These are phyloP conservation scores for Hedya salicella DNA, from an alignment of 2,888 invertebrate genomes.

Conservation along the genomic window DNA sequence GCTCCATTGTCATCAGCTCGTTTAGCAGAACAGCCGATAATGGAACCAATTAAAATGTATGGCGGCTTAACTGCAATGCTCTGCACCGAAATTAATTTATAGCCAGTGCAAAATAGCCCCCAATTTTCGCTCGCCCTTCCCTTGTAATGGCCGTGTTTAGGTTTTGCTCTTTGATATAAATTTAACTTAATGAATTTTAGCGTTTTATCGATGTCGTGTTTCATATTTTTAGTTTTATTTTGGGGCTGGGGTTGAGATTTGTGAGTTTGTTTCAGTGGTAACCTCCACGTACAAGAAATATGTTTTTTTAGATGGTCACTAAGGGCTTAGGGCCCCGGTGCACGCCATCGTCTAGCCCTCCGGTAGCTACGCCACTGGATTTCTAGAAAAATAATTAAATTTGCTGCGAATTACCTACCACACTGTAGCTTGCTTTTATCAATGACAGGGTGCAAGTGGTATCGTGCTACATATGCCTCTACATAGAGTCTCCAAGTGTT, in stretches of 20 bases:
- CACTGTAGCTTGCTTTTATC: no score
- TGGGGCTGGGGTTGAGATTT: background rate
- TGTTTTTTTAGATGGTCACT: no score
- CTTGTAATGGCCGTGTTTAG: constrained; percentile 67
- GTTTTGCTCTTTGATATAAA: constrained; percentile 53
- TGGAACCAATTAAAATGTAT: constrained; percentile 85
- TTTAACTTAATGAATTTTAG: constrained; percentile 29
- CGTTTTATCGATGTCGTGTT: constrained; percentile 17
- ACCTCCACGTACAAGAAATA: no score
- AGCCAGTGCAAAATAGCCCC: constrained; percentile 77
- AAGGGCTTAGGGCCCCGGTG: no score
- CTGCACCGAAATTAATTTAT: constrained; percentile 83
- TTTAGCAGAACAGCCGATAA: constrained; percentile 80
- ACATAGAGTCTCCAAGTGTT: no score
- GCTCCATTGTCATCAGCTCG: constrained; percentile 73
- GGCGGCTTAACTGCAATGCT: constrained; percentile 83
- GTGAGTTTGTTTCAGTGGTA: background rate
- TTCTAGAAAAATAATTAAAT: no score
- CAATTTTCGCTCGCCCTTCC: constrained; percentile 60
- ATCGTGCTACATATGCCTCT: no score
- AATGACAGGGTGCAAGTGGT: no score
- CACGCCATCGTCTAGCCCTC: no score
- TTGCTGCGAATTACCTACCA: no score
- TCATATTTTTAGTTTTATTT: background rate
- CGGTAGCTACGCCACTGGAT: no score